Conservation (phyloP, 2,113 vertebrate genomes). For the Tetrao urogallus region DNA sequence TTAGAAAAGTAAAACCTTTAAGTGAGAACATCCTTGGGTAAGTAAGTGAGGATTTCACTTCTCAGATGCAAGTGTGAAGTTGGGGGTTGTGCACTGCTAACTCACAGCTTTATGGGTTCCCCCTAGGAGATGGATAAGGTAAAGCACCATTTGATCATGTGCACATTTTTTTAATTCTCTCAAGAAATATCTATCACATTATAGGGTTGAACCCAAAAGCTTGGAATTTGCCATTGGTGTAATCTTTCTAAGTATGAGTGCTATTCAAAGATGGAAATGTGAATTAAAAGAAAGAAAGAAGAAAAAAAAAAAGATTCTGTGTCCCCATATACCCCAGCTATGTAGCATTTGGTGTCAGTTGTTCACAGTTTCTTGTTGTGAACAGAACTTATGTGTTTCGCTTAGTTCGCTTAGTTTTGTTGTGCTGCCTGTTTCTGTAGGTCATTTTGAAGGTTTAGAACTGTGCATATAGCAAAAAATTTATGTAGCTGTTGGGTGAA, state of each 20-base stretch:
- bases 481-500: neutral
- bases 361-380: neutral
- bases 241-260: neutral
- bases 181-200: neutral
- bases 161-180: neutral
- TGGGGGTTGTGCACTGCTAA: neutral
- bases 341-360: neutral
- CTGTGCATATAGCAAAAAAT: neutral
- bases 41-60: neutral
- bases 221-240: neutral
- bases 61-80: neutral
- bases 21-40: neutral
- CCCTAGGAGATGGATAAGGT: neutral
- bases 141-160: neutral
- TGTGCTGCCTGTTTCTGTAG: neutral
- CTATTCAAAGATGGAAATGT: neutral
- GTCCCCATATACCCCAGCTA: accelerated
- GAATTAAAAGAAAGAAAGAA: neutral
- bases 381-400: neutral
- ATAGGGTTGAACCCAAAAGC: neutral
- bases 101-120: accelerated
- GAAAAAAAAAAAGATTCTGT: neutral
- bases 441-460: neutral
- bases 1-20: neutral
- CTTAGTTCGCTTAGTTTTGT: neutral